Base-by-base conservation (phyloP, 1,140 invertebrate species). In the Hormaphis cornu region DNA sequence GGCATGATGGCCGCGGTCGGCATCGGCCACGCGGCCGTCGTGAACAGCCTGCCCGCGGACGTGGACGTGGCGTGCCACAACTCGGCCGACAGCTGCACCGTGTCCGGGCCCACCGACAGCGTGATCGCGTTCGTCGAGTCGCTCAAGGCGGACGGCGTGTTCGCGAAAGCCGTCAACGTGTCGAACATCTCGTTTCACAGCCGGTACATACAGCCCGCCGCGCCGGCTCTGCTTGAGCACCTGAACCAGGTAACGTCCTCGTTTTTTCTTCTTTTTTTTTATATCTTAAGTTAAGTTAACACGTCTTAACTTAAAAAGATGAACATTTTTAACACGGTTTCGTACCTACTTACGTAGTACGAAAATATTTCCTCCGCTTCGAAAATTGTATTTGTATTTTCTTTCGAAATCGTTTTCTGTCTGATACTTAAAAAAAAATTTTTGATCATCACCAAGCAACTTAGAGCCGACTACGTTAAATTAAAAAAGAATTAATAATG, bases 151-250 rank as follows among this genome's bases (percentile, higher is more conserved):
- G 83, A 90, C 72, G 85, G 85, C 1, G 83, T 94, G 22, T 96
- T 97, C 78, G 87, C 85, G 0, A 84, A 83, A 70, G 81, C 83
- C 73, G 87, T 91, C 2, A 81, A 85, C 9, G 87, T 84, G 72
- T 82, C 83, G 69, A 85, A 86, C 40, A 84, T 89, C 24, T 85
- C 89, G 1, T 90, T 89, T 75, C 89, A 90, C 76, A 91, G 89
- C 22, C 82, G 83, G 71, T 90, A 89, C 73, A 92, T 95, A 76
- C 80, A 83, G 58, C 73, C 76, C 35, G 82, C 83, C 66, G 88
- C 88, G 18, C 85, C 89, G 1, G 83, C 81, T 30, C 79, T 97
- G 10, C 76, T 89, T 7, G 79, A 84, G 71, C 86, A 89, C 72
- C 76, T 96, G 63, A 83, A 80, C 75, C 78, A 89, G 76, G 85